Percentiles rank a stretch among this genome's conserved stretches.
Conservation (phyloP, 2,888 invertebrate genomes). For the Cryptocephalus moraei region DNA sequence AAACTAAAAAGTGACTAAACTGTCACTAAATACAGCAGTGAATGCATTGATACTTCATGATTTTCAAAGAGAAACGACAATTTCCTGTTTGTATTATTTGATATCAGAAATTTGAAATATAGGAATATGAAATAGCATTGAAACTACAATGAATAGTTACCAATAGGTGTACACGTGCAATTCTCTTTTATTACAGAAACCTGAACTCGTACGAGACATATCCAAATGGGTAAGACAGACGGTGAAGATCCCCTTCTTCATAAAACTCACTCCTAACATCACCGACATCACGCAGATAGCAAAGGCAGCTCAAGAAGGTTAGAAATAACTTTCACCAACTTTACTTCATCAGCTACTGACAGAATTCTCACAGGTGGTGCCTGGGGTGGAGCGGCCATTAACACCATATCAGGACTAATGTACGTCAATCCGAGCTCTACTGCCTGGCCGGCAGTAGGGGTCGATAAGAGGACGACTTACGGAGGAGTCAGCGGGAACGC, state of each 20-base stretch:
- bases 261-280: slow-evolving; percentile 96
- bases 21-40: too few relatives aligned
- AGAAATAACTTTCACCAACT: neutral
- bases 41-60: too few relatives aligned
- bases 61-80: too few relatives aligned
- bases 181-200: slow-evolving; percentile 49
- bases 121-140: too few relatives aligned
- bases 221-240: slow-evolving; percentile 81
- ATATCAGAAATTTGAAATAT: too few relatives aligned
- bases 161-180: neutral
- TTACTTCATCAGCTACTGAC: neutral
- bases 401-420: slow-evolving; percentile 95
- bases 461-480: slow-evolving; percentile 75
- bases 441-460: slow-evolving; percentile 90
- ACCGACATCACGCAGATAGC: slow-evolving; percentile 89
- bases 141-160: too few relatives aligned
- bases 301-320: slow-evolving; percentile 78
- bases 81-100: too few relatives aligned
- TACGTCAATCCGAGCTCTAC: slow-evolving; percentile 65
- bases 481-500: slow-evolving; percentile 90
- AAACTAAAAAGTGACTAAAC: too few relatives aligned
- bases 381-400: slow-evolving; percentile 92
- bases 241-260: slow-evolving; percentile 89
- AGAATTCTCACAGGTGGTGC: slow-evolving; percentile 57
- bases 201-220: slow-evolving; percentile 78